Base-by-base conservation (phyloP, 2,888 invertebrate species). In the Sycophila texana region DNA sequence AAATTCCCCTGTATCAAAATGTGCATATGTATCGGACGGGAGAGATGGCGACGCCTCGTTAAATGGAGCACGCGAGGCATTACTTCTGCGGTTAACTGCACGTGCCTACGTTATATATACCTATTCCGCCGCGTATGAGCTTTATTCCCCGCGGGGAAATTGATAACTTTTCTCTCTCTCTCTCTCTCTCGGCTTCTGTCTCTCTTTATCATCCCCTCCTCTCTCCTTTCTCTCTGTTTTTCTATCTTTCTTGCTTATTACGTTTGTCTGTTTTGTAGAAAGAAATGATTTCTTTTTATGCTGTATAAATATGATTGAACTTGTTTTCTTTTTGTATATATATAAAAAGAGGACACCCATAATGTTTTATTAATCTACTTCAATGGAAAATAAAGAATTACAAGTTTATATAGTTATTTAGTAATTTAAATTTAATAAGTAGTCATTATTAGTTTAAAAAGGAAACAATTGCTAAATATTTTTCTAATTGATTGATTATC, bases 21-120 rank as follows among this genome's bases (percentile, higher is more conserved):
- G 47, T 39, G 66, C 26, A 47, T n/a, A 26, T 63, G 67, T 61
- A 68, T 78, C 51, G 30, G 57, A 22, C 58, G 47, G 16, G 53
- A 65, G 57, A 63, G 7, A 39, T 49, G 51, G 61, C 30, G 55
- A 55, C 65, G 61, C 72, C 57, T 67, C 47, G 67, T 76, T 76
- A 75, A 79, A 72, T 79, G 75, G 67, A 58, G 18, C 72, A 57
- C 60, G 55, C 72, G 65, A 61, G 49, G 67, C 67, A 61, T 65
- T 68, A 73, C 55, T 71, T 71, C 51, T 68, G 49, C 61, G 73
- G 67, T 72, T 75, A 71, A 30, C 30, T 61, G 51, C 72, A 66
- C 60, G 66, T 72, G 60, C 49, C 51, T 39, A 18, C 13, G 14
- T 22, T 65, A n/a, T 49, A n/a, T 49, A 55, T 22, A 55, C 18